Evolutionary conservation across 2,113 vertebrate species (phyloP).

Genomic region (Apteryx mantelli): DNA sequence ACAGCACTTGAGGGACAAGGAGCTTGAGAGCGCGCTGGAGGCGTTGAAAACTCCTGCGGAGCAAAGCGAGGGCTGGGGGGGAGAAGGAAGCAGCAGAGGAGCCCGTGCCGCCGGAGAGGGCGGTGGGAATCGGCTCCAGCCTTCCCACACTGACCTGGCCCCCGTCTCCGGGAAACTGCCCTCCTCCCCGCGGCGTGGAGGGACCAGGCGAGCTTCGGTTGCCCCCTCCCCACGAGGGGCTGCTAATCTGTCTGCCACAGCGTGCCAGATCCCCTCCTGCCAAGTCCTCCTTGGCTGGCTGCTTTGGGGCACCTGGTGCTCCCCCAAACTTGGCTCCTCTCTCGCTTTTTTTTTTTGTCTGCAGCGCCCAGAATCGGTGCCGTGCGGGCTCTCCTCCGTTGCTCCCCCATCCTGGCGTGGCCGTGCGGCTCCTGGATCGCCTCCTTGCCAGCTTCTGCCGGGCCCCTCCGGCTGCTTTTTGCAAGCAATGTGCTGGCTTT

Average conservation of each 20-base stretch:
- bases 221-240: neutral
- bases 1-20: conserved; percentile 67
- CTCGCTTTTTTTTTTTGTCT: accelerated
- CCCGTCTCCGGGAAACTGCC: neutral
- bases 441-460: neutral
- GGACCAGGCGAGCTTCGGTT: neutral
- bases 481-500: neutral
- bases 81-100: neutral
- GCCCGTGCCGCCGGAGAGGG: accelerated
- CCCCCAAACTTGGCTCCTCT: neutral
- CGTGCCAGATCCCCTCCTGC: neutral
- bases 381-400: accelerated
- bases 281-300: neutral
- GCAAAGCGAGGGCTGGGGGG: neutral
- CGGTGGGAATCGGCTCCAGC: accelerated
- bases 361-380: neutral
- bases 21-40: conserved; percentile 44
- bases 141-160: neutral
- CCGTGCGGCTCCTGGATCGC: neutral
- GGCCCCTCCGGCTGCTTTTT: neutral
- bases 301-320: neutral
- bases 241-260: too few relatives aligned
- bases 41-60: neutral
- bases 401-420: accelerated
- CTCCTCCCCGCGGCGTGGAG: neutral